phyloP scores from a whole-genome alignment of 37 sponge, comb jelly and placozoan species.

The Spongilla lacustris region DNA sequence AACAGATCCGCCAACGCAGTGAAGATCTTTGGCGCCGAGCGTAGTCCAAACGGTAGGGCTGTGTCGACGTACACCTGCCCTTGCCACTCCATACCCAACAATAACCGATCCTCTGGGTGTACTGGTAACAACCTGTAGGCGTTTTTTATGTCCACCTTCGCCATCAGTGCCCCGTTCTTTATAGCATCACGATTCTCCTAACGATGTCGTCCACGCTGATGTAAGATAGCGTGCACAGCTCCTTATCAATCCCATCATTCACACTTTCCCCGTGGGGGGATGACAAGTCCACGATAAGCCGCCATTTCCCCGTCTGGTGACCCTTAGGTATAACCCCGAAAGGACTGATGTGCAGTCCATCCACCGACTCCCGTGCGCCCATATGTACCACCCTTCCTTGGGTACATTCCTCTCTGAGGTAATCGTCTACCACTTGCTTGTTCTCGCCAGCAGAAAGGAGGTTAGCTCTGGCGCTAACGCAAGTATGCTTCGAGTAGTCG shows the following conservation, averaged over 20 bases:
- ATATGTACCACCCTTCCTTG: background rate
- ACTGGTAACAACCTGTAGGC: no score
- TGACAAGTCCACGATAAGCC: background rate
- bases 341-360: constrained; percentile 9
- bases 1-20: background rate
- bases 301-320: constrained; percentile 5
- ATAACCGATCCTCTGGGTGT: no score
- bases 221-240: constrained; percentile 15
- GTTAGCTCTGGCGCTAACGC: constrained; percentile 1
- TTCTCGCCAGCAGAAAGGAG: background rate
- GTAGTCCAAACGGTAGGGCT: background rate
- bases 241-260: background rate
- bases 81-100: background rate
- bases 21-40: constrained; percentile 17
- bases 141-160: no score
- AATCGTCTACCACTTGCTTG: background rate
- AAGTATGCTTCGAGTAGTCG: no score
- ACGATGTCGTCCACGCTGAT: constrained; percentile 1
- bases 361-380: background rate
- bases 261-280: background rate
- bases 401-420: background rate
- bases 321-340: constrained; percentile 25
- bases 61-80: background rate
- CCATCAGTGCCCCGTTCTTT: no score
- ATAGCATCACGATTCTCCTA: background rate